Conservation (phyloP, 2,797 vertebrate genomes). For the Tarsius wallacei region DNA sequence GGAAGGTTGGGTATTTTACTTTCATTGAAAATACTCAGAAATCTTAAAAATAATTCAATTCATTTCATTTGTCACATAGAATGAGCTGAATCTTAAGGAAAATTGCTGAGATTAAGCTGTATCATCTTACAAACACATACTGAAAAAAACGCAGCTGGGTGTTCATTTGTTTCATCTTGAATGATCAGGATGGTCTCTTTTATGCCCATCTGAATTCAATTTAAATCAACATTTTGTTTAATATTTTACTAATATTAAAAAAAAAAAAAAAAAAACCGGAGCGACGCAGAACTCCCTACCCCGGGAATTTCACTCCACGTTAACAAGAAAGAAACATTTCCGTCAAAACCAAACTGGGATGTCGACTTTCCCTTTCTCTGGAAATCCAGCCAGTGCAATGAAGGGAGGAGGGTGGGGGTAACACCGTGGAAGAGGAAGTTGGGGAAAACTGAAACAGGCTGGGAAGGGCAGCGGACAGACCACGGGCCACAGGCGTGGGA, state of each 20-base stretch:
- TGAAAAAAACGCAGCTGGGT: neutral
- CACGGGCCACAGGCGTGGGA: neutral
- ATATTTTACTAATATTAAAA: too few relatives aligned
- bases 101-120: neutral
- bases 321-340: slow-evolving; percentile 9
- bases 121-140: neutral
- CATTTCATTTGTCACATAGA: neutral
- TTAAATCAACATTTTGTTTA: slow-evolving; percentile 51
- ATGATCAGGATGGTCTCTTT: neutral
- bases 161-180: slow-evolving; percentile 36
- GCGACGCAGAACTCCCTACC: neutral
- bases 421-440: neutral
- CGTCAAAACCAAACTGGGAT: neutral
- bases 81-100: slow-evolving; percentile 2
- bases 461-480: slow-evolving; percentile 22
- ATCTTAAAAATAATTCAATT: slow-evolving; percentile 13
- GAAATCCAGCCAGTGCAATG: neutral
- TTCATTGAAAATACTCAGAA: slow-evolving; percentile 44
- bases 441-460: neutral
- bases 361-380: slow-evolving; percentile 57
- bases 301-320: neutral
- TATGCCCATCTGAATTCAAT: slow-evolving; percentile 48
- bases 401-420: neutral
- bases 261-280: neutral
- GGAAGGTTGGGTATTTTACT: slow-evolving; percentile 8